phyloP scores from a whole-genome alignment of 2,113 vertebrate genomes.

The Athene noctua region DNA sequence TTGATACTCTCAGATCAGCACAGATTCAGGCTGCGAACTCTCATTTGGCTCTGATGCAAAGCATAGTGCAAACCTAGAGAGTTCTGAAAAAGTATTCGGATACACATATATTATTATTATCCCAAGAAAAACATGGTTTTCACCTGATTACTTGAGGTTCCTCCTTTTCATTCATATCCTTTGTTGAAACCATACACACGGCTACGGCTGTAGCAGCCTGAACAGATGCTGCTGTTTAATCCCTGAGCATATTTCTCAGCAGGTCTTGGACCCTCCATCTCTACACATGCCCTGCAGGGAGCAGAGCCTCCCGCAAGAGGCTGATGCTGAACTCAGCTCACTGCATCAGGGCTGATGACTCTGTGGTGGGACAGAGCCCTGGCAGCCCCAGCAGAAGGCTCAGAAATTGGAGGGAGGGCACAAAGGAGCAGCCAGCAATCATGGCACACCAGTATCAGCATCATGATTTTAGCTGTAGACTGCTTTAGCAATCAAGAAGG shows the following conservation, averaged over 20 bases:
- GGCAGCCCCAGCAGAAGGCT: neutral
- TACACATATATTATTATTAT: neutral
- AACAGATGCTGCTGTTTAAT: neutral
- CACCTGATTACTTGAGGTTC: neutral
- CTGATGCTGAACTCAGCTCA: neutral
- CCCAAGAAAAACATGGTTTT: neutral
- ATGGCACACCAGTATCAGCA: neutral
- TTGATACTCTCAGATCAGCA: neutral
- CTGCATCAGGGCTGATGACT: neutral
- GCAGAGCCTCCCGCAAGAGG: neutral
- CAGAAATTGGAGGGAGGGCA: neutral
- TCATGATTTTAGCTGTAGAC: neutral
- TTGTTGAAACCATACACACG: neutral
- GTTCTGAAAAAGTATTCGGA: neutral
- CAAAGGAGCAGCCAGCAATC: neutral
- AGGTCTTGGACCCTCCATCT: neutral
- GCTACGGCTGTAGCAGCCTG: neutral
- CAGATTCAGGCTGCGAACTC: neutral
- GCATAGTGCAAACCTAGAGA: neutral
- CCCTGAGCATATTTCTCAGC: neutral
- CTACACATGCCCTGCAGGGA: rapidly evolving
- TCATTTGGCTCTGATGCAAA: neutral
- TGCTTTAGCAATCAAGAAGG: neutral
- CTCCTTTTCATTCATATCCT: neutral
- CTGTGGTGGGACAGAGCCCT: neutral